Evolutionary conservation across 2,797 vertebrate genomes (phyloP), one percentile per base, ranked within the genome.

Genomic region (Lagocephalus sceleratus): DNA sequence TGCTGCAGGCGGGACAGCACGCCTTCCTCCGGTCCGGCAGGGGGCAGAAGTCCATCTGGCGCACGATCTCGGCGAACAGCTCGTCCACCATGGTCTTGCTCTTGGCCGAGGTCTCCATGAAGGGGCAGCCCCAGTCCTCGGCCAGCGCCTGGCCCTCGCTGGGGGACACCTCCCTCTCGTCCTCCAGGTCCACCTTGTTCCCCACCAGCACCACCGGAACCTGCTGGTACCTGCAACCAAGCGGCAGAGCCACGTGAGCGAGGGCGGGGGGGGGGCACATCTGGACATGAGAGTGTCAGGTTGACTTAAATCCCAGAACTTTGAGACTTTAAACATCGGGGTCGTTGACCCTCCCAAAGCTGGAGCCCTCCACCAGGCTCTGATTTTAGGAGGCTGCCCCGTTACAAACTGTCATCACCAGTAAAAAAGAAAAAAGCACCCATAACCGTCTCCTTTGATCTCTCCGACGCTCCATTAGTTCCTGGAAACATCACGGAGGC

Each of bases 11-110:
- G 84, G 94, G 92, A 89, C 95, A 98, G 89, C 95, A 98, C 10
- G 93, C 90, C 77, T 95, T 91, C 68, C 94, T 92, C 81, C 94
- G 93, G 72, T 96, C 94, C 10, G 95, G 95, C 88, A 96, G 88
- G 57, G 94, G 94, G 71, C 94, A 94, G 92, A 96, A 98, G 91
- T 98, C 96, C 95, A 98, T 98, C 92, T 97, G 95, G 79, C 95
- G 83, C 71, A 98, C 95, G 63, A 98, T 98, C 91, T 97, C 95
- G 7, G 95, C 93, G 79, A 98, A 98, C 65, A 98, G 94, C 92
- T 97, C 94, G 63, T 97, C 95, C 91, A 97, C 95, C 94, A 96
- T 96, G 25, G 92, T 94, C 88, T 97, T 97, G 91, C 94, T 97
- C 85, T 97, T 97, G 81, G 95, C 95, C 0, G 95, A 97, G 0